Percentiles rank a stretch among this genome's conserved stretches.
Conservation (phyloP, 2,888 invertebrate genomes). For the Drosophila mayaguana region DNA sequence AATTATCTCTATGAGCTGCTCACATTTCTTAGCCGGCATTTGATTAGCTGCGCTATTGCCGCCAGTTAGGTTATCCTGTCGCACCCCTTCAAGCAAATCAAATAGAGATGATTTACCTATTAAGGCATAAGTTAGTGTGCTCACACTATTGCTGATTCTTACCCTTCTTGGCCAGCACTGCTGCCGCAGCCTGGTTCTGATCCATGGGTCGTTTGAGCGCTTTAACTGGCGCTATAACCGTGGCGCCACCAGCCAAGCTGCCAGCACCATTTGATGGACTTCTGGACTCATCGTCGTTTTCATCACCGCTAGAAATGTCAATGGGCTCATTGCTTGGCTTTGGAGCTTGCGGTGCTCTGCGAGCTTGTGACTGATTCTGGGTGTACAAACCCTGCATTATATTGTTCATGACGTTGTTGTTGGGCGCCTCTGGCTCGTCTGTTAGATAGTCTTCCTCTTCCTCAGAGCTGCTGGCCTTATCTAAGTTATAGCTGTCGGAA, state of each 20-base stretch:
- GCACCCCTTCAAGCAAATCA: constrained; percentile 17
- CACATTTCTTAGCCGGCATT: constrained; percentile 42
- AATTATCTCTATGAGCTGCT: constrained; percentile 10
- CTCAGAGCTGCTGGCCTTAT: constrained; percentile 78
- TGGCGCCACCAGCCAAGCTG: neutral
- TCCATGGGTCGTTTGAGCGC: constrained; percentile 44
- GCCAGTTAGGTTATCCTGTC: constrained; percentile 14
- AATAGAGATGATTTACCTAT: constrained; percentile 29
- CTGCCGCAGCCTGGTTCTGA: neutral
- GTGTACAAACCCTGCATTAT: constrained; percentile 86
- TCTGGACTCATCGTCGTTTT: constrained; percentile 86
- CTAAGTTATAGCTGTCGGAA: constrained; percentile 89
- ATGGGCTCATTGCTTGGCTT: constrained; percentile 87
- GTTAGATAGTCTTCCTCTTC: constrained; percentile 85
- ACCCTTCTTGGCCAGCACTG: constrained; percentile 56
- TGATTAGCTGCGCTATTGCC: constrained; percentile 10
- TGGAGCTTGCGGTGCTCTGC: constrained; percentile 62
- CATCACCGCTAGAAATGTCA: constrained; percentile 92
- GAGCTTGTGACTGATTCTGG: constrained; percentile 43
- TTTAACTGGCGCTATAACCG: constrained; percentile 13
- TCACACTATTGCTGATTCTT: neutral
- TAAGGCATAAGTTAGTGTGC: neutral
- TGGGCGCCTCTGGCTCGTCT: constrained; percentile 44
- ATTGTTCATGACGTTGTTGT: constrained; percentile 81
- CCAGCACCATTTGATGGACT: constrained; percentile 51